Evolutionary conservation across 2,113 vertebrate genomes (phyloP).

Genomic region (Crotalus tigris): DNA sequence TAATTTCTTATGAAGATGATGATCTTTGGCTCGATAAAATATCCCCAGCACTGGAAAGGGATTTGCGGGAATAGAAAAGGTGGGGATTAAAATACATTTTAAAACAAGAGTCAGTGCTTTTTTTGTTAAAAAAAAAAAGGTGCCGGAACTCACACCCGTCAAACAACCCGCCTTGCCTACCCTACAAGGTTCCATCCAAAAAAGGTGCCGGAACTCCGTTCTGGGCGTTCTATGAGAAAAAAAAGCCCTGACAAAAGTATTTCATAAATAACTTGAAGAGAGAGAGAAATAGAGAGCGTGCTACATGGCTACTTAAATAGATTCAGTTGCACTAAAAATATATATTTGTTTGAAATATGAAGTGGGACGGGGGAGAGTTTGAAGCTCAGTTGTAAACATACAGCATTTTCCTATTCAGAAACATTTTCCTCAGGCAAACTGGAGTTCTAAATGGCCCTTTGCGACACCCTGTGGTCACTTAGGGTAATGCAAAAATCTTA

Average conservation of each 20-base stretch:
- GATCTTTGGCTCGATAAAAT: background rate
- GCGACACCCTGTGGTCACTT: conserved; percentile 15
- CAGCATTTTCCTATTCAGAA: background rate
- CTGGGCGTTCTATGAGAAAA: too few species aligned
- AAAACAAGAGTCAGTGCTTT: background rate
- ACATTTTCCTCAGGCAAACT: background rate
- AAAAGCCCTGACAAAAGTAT: background rate
- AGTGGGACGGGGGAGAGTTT: background rate
- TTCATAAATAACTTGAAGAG: background rate
- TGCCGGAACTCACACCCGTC: too few species aligned
- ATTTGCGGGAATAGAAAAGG: background rate
- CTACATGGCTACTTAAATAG: background rate
- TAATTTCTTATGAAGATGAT: background rate
- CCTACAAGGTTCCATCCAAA: too few species aligned
- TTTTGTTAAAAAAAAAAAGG: too few species aligned
- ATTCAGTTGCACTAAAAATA: background rate
- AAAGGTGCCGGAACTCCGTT: too few species aligned
- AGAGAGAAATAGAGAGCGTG: too few species aligned
- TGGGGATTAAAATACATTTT: background rate
- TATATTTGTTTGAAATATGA: background rate
- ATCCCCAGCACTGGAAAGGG: background rate
- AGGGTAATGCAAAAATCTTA: background rate
- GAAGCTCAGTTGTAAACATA: background rate
- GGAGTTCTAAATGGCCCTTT: background rate
- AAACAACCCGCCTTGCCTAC: too few species aligned